Evolutionary conservation across 2,113 vertebrate species (phyloP), one percentile per base, ranked within the genome.

Genomic region (Pygoscelis adeliae): DNA sequence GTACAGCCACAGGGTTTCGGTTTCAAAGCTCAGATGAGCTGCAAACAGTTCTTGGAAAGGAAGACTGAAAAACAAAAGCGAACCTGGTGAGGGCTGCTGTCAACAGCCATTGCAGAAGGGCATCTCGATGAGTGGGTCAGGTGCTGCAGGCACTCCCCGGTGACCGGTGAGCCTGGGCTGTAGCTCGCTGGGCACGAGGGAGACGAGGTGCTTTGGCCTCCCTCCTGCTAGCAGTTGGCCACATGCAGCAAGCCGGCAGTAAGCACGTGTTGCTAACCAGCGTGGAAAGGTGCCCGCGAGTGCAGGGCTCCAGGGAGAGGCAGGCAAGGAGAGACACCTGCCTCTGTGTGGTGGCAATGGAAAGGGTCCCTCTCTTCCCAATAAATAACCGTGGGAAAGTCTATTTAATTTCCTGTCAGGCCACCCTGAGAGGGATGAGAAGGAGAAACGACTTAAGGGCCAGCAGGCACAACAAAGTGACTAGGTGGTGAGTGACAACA

Each of bases 101-200:
- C 32, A 49, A 38, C 30, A 55, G 44, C 42, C 30, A 6, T 11
- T 1, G 5, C 30, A 44, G 67, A 87, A 32, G 70, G 42, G 26
- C 22, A 21, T 38, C 40, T 47, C 3, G 1, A 46, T 22, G 20
- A 63, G 34, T 4, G 3, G 13, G 23, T 34, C 26, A 47, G 34
- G 65, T 61, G 77, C 11, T 9, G 4, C 11, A 5, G 25, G 27
- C 6, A 5, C 34, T 72, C 22, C 26, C 7, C 8, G 5, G 22
- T 29, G n/a, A 29, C 20, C 3, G 6, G 13, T 42, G 52, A 65
- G 25, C 34, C 49, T 0, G 2, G 10, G 40, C 32, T 88, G 47
- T 23, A 27, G 15, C 61, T 58, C 2, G 1, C 5, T 2, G 10
- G 32, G 17, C 11, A 2, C 2, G 6, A 90, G 40, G 52, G 34